Base-by-base conservation (phyloP, 2,113 vertebrate genomes). In the Phodopus roborovskii region DNA sequence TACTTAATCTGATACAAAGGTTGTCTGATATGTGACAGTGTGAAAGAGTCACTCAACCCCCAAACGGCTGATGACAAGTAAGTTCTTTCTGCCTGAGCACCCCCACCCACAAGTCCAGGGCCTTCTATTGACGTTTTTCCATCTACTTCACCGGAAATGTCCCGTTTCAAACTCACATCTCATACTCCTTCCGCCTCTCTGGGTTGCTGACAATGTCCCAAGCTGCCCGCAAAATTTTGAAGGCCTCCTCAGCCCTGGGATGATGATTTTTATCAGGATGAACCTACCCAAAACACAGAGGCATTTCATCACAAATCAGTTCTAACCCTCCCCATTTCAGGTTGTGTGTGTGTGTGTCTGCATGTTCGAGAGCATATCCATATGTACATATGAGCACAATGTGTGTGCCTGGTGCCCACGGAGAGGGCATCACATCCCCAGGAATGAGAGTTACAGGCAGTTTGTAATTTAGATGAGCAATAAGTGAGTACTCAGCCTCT, bases 221-320 rank as follows among this genome's bases (percentile, higher is more conserved):
- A n/a, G 99, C 99, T 3, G 99, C 99, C 87, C 99, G 98, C 95
- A 99, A 98, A 94, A 99, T 99, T 98, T 99, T 99, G 98, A 99
- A 99, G 3, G 99, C 99, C 96, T 99, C 99, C 95, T 99, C 99
- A 9, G 99, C 99, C 48, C 98, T 98, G 1, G 99, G 99, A 97
- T 99, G 99, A 97, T 99, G 99, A 97, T 99, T 99, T 98, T 99
- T 99, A 96, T 99, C 99, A 45, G 99, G 99, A 98, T 99, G 99
- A 88, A 99, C 99, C 99, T 99, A 97, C 91, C 3, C 93, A 97
- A 88, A 77, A 95, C 42, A 97, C 84, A 94, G 39, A 83, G 48
- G 60, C 12, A n/a, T 66, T 95, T 92, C 64, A 96, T 92, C 79
- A 97, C 17, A 94, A 84, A 95, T 82, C 56, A 74, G 92, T 94